Base-by-base conservation (phyloP, 2,888 invertebrate species). In the Eupithecia exiguata region DNA sequence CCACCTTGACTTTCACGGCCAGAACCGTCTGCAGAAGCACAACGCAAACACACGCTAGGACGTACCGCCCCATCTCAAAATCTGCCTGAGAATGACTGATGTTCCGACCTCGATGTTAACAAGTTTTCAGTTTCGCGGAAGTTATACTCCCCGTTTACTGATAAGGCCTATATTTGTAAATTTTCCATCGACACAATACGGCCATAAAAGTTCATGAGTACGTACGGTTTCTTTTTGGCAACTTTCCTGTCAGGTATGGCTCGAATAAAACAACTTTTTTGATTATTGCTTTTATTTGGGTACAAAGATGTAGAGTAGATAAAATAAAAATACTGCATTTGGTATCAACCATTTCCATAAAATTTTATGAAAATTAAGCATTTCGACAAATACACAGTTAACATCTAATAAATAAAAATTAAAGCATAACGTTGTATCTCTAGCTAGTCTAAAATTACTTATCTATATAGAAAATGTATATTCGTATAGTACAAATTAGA, bases 271-370 rank as follows among this genome's bases (percentile, higher is more conserved):
- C 78, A 76, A 68, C 67, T 18, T 46, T 84, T 84, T 85, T 86
- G 87, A 89, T 91, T 92, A 93, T 91, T 93, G 92, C 89, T 91
- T 93, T 93, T 94, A 93, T 92, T 93, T 87, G 92, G 92, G 91
- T 94, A 93, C 89, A 94, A 92, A 93, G 93, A 91, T 91, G 92
- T 93, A 93, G 92, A 93, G 88, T 93, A 66, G 66, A 66, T 66
- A 92, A 94, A 94, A 93, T 92, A 93, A 94, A 93, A 94, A 93
- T 93, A 93, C 93, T 94, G 93, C 93, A 92, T 94, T 93, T 93
- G 93, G 94, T 94, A 93, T 93, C 91, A 87, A 94, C 92, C 91
- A 86, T 89, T 89, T 87, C 83, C 92, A 91, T 92, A 92, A 92
- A 92, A 92, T 88, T 89, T 92, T 92, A 94, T 91, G 92, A 92